Evolutionary conservation across 1,140 invertebrate species (phyloP).

Genomic region (Phymorhynchus buccinoides): DNA sequence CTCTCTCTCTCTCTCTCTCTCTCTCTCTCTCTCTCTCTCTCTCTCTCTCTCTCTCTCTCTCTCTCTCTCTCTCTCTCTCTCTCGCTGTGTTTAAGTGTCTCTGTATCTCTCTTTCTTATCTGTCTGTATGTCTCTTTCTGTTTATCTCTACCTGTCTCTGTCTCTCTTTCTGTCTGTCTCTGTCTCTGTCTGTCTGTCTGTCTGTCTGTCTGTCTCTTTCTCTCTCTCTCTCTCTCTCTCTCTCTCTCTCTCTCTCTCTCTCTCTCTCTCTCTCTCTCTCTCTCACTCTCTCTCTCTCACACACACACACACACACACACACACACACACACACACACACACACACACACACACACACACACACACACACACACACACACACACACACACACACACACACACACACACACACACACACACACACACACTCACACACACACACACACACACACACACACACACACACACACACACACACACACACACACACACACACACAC

Average conservation of each 20-base stretch:
- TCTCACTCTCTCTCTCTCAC: slow-evolving; percentile 8
- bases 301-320: too few relatives aligned
- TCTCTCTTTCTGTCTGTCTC: slow-evolving; percentile 5
- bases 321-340: too few relatives aligned
- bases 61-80: not conserved
- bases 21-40: not conserved
- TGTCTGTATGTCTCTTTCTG: not conserved
- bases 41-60: not conserved
- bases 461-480: too few relatives aligned
- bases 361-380: too few relatives aligned
- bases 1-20: not conserved
- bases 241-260: slow-evolving; percentile 14
- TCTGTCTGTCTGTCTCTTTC: not conserved
- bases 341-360: too few relatives aligned
- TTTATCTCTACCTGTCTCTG: not conserved
- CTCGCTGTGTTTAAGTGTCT: too few relatives aligned
- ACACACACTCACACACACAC: too few relatives aligned
- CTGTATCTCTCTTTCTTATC: not conserved
- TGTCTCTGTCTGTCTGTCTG: not conserved
- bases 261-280: slow-evolving; percentile 19
- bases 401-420: too few relatives aligned
- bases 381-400: too few relatives aligned
- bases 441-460: too few relatives aligned
- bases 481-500: too few relatives aligned
- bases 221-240: slow-evolving; percentile 7